Conservation (phyloP, 2,888 invertebrate species). For the Tetragonisca angustula region DNA sequence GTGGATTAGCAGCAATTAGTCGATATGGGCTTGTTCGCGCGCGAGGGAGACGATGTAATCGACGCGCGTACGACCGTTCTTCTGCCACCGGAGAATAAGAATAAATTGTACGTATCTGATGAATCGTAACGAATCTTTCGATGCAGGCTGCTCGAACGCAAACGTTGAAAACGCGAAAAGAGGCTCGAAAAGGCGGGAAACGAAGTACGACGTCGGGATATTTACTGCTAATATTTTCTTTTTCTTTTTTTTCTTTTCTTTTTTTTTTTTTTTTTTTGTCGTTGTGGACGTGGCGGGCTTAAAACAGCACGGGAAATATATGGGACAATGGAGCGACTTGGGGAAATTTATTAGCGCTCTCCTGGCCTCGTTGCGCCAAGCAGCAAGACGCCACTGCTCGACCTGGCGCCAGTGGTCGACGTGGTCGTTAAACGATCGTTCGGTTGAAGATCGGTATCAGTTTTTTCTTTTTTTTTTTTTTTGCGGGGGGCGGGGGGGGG, state of each 20-base stretch:
- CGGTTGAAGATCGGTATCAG: slow-evolving; percentile 77
- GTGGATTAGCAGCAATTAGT: slow-evolving; percentile 38
- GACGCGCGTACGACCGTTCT: slow-evolving; percentile 16
- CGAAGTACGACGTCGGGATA: slow-evolving; percentile 46
- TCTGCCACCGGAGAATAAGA: neutral
- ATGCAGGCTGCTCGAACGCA: neutral
- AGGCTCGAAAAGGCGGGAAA: neutral
- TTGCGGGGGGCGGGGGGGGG: too few species aligned
- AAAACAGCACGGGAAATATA: slow-evolving; percentile 59
- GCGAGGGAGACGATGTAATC: slow-evolving; percentile 7
- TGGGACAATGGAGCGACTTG: slow-evolving; percentile 52
- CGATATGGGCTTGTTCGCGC: slow-evolving; percentile 30
- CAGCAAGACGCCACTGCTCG: slow-evolving; percentile 48
- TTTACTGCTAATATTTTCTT: slow-evolving; percentile 72
- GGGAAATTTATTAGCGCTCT: slow-evolving; percentile 70
- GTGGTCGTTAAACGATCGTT: slow-evolving; percentile 81
- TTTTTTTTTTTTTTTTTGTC: slow-evolving; percentile 50
- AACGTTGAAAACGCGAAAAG: slow-evolving; percentile 1
- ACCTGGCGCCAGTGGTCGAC: slow-evolving; percentile 79
- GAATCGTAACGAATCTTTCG: neutral
- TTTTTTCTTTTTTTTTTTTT: slow-evolving; percentile 7
- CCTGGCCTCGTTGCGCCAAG: slow-evolving; percentile 54
- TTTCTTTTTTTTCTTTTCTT: too few species aligned
- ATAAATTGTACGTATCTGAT: neutral
- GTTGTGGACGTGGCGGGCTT: slow-evolving; percentile 51